Evolutionary conservation across 2,888 invertebrate species (phyloP), one percentile per base, ranked within the genome.

Genomic region (Microctonus hyperodae): DNA sequence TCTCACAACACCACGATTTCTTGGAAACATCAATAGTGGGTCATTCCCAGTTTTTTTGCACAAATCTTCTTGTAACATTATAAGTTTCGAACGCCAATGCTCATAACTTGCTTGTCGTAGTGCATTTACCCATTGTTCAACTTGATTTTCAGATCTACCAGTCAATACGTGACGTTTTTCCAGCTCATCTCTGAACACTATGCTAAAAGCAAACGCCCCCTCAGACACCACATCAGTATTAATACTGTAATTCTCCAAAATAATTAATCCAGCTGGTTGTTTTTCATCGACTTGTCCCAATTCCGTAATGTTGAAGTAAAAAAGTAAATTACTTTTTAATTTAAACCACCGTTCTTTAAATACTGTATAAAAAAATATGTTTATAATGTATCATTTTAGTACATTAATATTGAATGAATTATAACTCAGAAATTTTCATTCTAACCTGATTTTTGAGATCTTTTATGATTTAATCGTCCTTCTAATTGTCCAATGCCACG

Each of bases 281-380:
- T 87, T 88, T 22, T 86, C 86, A 72, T 89, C 89, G 76, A 90
- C 88, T 75, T 88, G 88, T 33, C 90, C 90, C 81, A 88, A 83
- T 61, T 89, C 88, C 82, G 89, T 91, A 70, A 92, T 87, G 80
- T 91, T 89, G 83, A 91, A 92, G 82, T 92, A 93, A 84, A 92
- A 93, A 60, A 93, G 84, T 76, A 92, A 87, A 83, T 93, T 93
- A 74, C 89, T 88, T 72, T 90, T 88, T 65, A 93, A 83, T 77
- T 92, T 91, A 83, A 93, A 93, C 88, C 91, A 92, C 79, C 92
- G 86, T 80, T 92, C 92, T 83, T 92, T 92, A 79, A 90, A 92
- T 56, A 88, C 91, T 91, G 85, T 69, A 87, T 87, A 60, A 65
- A 73, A 76, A 74, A 76, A 75, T 59, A 33, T 28, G n/a, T 22